Percentiles rank a stretch among this genome's conserved stretches.
Evolutionary conservation across 2,888 invertebrate genomes (phyloP).

Genomic region (Drosophila crucigera): DNA sequence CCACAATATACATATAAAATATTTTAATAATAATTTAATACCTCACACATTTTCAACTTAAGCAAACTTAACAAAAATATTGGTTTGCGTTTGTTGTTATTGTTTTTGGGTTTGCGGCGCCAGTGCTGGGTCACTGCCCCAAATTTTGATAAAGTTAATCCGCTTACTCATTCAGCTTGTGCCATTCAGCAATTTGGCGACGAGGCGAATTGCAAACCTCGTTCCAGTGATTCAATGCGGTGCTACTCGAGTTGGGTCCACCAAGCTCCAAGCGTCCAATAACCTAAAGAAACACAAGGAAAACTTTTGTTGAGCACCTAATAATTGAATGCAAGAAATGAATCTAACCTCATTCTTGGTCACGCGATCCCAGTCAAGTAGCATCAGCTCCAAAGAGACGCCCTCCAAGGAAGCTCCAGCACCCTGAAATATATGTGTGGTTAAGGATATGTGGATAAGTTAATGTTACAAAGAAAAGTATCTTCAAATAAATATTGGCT

Average conservation of each 20-base stretch:
- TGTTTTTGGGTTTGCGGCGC: slow-evolving; percentile 45
- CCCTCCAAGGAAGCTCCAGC: slow-evolving; percentile 85
- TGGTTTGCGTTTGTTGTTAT: slow-evolving; percentile 11
- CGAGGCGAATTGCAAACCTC: slow-evolving; percentile 98
- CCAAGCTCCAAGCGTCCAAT: slow-evolving; percentile 98
- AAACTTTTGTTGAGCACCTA: neutral
- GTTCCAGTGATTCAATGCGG: slow-evolving; percentile 97
- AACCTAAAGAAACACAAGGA: slow-evolving; percentile 87
- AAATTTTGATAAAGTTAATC: slow-evolving; percentile 18
- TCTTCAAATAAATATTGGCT: neutral
- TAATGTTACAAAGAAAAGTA: neutral
- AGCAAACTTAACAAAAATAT: slow-evolving; percentile 7
- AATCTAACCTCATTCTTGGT: slow-evolving; percentile 96
- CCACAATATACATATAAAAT: slow-evolving; percentile 6
- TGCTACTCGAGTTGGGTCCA: slow-evolving; percentile 91
- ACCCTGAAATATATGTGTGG: slow-evolving; percentile 70
- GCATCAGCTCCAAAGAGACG: slow-evolving; percentile 85
- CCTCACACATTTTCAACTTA: neutral
- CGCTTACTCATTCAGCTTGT: slow-evolving; percentile 95
- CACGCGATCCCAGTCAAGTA: slow-evolving; percentile 98
- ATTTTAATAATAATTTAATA: neutral
- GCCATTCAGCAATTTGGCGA: slow-evolving; percentile 99
- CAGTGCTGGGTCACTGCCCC: slow-evolving; percentile 57
- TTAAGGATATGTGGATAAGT: neutral
- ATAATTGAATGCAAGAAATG: neutral